A percentile compares a stretch with the other conserved stretches of the same genome.
Conservation (phyloP, 2,113 vertebrate genomes). For the Nipponia nippon region DNA sequence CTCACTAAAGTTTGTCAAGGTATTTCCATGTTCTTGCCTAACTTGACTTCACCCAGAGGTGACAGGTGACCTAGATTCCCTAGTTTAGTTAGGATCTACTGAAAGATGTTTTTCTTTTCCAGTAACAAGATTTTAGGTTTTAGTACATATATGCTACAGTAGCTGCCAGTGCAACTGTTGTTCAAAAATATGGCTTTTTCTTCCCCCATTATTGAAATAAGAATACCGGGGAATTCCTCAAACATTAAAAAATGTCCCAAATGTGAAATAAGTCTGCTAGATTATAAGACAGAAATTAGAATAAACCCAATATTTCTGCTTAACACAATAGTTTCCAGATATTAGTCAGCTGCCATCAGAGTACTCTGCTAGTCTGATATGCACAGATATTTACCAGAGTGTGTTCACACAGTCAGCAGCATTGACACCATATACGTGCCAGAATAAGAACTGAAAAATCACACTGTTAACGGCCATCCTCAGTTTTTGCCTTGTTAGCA, state of each 20-base stretch:
- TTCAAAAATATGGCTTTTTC: neutral
- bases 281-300: neutral
- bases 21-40: neutral
- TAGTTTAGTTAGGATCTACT: neutral
- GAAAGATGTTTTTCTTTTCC: neutral
- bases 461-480: neutral
- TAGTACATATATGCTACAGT: neutral
- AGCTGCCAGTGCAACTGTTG: neutral
- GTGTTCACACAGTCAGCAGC: neutral
- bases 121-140: neutral
- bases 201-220: neutral
- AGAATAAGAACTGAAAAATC: neutral
- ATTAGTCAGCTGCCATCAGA: neutral
- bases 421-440: rapidly evolving
- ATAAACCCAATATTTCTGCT: neutral
- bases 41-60: neutral
- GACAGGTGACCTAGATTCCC: neutral
- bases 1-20: neutral
- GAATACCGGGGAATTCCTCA: neutral
- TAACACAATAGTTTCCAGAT: neutral
- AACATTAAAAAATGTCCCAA: neutral
- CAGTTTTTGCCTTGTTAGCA: neutral
- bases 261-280: neutral
- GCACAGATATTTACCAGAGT: neutral
- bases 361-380: neutral